phyloP scores from a whole-genome alignment of 2,888 invertebrate species.

The Octodonta nipae region DNA sequence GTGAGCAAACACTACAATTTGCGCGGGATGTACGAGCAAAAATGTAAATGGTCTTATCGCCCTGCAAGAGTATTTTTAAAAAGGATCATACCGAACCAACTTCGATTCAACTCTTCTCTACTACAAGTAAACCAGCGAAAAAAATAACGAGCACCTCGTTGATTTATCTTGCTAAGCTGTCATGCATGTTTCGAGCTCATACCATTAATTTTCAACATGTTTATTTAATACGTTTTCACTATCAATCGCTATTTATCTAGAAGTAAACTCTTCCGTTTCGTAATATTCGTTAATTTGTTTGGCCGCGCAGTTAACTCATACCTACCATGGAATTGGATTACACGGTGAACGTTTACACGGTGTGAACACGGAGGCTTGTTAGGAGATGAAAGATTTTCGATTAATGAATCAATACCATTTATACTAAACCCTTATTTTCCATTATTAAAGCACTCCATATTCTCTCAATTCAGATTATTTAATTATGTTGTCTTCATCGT shows the following conservation, averaged over 20 bases:
- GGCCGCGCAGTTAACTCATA: too few species aligned
- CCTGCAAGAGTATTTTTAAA: conserved; percentile 1
- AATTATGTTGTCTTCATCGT: too few species aligned
- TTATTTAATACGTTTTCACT: conserved; percentile 13
- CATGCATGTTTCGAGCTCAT: conserved; percentile 16
- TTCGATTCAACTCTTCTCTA: conserved; percentile 29
- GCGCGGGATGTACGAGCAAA: conserved; percentile 13
- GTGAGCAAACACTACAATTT: conserved; percentile 35
- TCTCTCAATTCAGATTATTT: too few species aligned
- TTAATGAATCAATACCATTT: too few species aligned
- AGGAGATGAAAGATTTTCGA: too few species aligned
- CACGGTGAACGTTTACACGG: too few species aligned
- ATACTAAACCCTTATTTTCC: too few species aligned
- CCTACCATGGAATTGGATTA: too few species aligned
- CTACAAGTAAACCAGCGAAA: conserved; percentile 1
- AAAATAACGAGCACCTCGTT: conserved; percentile 9
- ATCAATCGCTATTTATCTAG: conserved; percentile 13
- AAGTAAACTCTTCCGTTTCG: conserved; percentile 5
- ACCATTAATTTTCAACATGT: conserved; percentile 13
- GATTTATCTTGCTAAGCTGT: conserved; percentile 12
- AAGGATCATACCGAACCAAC: conserved; percentile 24
- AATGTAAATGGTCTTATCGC: conserved; percentile 14
- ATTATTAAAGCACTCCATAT: too few species aligned
- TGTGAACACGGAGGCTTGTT: too few species aligned
- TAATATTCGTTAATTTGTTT: not conserved